Evolutionary conservation across 2,797 vertebrate genomes (phyloP).

Genomic region (Onychomys torridus): DNA sequence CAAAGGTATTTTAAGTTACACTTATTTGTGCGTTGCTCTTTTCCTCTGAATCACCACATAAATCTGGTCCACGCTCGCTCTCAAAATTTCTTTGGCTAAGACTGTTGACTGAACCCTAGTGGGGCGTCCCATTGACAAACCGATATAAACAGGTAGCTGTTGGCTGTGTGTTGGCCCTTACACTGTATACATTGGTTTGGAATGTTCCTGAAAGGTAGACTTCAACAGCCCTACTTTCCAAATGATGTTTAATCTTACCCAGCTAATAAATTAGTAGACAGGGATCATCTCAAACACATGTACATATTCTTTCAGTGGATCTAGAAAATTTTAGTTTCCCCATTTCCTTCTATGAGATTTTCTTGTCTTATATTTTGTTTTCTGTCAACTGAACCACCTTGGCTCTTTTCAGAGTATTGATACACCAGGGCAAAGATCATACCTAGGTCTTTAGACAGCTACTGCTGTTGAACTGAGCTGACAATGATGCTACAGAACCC

Average conservation of each 20-base stretch:
- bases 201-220: not conserved
- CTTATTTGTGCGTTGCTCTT: not conserved
- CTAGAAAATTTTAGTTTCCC: not conserved
- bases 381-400: not conserved
- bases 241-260: not conserved
- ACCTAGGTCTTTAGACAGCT: not conserved
- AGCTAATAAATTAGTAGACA: not conserved
- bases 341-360: not conserved
- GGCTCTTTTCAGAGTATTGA: not conserved
- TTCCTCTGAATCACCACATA: not conserved
- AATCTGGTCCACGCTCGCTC: not conserved
- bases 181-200: not conserved
- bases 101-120: not conserved
- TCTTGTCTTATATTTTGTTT: conserved; percentile 1
- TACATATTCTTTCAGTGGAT: not conserved
- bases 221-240: not conserved
- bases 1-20: not conserved
- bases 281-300: not conserved
- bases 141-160: not conserved
- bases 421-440: not conserved
- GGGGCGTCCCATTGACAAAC: not conserved
- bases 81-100: not conserved
- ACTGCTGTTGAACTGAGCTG: not conserved
- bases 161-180: not conserved
- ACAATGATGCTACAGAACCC: not conserved